Percentiles rank a stretch among this genome's conserved stretches.
Conservation (phyloP, 2,888 invertebrate genomes). For the Phyllotreta cruciferae region DNA sequence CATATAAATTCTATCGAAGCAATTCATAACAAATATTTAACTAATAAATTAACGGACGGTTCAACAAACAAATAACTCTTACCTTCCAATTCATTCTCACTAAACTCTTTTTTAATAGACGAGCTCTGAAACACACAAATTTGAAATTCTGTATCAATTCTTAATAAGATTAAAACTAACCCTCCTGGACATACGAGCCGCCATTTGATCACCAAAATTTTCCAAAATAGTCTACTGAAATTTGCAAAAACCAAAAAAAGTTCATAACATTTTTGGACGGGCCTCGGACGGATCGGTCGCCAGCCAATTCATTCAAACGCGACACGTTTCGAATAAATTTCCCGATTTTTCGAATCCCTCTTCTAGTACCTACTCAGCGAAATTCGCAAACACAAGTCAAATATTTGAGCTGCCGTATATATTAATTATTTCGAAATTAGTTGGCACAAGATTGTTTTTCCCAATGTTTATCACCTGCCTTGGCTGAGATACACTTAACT, state of each 20-base stretch:
- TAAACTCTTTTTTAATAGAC: slow-evolving; percentile 51
- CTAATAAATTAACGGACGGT: not conserved
- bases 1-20: too few species aligned
- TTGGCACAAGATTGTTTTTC: too few species aligned
- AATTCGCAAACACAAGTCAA: too few species aligned
- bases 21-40: not conserved
- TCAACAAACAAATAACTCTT: slow-evolving; percentile 26
- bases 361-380: not conserved
- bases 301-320: not conserved
- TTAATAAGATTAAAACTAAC: slow-evolving; percentile 4
- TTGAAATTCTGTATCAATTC: not conserved
- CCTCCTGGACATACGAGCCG: slow-evolving; percentile 24
- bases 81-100: slow-evolving; percentile 51
- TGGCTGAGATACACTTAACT: too few species aligned
- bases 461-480: too few species aligned
- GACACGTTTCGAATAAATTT: slow-evolving; percentile 9
- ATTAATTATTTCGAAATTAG: too few species aligned
- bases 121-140: slow-evolving; percentile 45
- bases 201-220: not conserved
- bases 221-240: not conserved
- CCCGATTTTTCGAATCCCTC: not conserved
- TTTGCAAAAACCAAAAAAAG: not conserved
- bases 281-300: too few species aligned
- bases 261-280: slow-evolving; percentile 2
- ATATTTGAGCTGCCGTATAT: too few species aligned